Base-by-base conservation (phyloP, 2,113 vertebrate genomes). In the Hemicordylus capensis region DNA sequence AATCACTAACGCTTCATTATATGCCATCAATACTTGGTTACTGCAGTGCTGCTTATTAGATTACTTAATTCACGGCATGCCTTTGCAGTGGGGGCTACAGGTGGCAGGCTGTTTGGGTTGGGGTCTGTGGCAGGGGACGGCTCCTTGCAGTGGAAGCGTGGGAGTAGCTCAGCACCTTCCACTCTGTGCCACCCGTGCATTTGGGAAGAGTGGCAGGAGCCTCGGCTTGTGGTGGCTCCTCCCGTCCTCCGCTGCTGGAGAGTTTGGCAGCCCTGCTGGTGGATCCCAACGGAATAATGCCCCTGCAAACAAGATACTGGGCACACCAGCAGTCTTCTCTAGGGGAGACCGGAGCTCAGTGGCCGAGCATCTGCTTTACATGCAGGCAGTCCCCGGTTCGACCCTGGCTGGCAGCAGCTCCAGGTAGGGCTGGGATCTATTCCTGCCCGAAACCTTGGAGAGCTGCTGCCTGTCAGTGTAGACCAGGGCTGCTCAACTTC, bases 1-100 rank as follows among this genome's bases (percentile, higher is more conserved):
- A 94, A 95, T 95, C 93, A 92, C 93, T 89, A 92, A 90, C 94
- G 92, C 94, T 94, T 95, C 94, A 94, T 95, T 94, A 94, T 91
- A 90, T 80, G 90, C 94, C 94, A 94, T 95, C 93, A 95, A 94
- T 95, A 92, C 91, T 95, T 95, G 91, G 94, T 94, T 93, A 94
- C 94, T 93, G 90, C 89, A 88, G 90, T 87, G 89, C n/a, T n/a
- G n/a, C 93, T 94, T 93, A 93, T 95, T 94, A 92, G 94, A 94
- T 95, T 91, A 90, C 91, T 86, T 89, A 79, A 91, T 94, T 95
- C 90, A 87, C 0, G 76, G 92, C 66, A 0, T 92, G 94, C 90
- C 92, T 89, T 87, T 56, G 79, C 84, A 89, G 91, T 48, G 0
- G 1, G 34, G 78, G 90, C 83, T 93, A 17, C 90, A 89, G 92